phyloP scores from a whole-genome alignment of 2,888 invertebrate species.

The Thymelicus lineola region DNA sequence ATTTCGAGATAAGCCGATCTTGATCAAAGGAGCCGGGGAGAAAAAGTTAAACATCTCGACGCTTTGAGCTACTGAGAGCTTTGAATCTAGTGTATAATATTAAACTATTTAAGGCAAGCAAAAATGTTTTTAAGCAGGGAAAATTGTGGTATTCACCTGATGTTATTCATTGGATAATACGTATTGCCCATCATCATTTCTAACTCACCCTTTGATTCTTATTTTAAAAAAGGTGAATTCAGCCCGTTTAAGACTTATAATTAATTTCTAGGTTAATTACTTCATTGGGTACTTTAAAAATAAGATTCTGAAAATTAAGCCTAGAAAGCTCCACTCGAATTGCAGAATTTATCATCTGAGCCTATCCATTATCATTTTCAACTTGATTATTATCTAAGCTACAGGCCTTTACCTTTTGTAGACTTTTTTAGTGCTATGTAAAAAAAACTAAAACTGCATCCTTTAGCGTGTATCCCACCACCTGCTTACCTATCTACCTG shows the following conservation, averaged over 20 bases:
- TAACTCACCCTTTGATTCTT: neutral
- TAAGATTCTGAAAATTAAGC: too few relatives aligned
- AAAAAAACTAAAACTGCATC: neutral
- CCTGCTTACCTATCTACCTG: neutral
- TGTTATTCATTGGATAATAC: neutral
- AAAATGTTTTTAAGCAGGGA: constrained; percentile 46
- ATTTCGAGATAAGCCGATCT: constrained; percentile 38
- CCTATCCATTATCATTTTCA: too few relatives aligned
- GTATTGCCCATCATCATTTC: neutral
- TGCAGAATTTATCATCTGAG: too few relatives aligned
- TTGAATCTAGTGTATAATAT: constrained; percentile 33
- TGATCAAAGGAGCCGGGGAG: constrained; percentile 34
- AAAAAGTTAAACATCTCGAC: constrained; percentile 37
- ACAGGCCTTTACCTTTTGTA: too few relatives aligned
- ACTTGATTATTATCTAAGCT: too few relatives aligned
- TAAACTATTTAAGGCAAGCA: constrained; percentile 33
- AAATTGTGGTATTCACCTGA: neutral
- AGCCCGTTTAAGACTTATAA: neutral
- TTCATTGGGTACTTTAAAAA: too few relatives aligned
- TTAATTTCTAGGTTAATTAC: neutral
- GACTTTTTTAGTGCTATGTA: too few relatives aligned
- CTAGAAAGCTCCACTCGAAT: too few relatives aligned
- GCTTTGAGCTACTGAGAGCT: constrained; percentile 36
- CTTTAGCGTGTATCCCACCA: neutral
- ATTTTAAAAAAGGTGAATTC: too few relatives aligned